phyloP scores from a whole-genome alignment of 2,113 vertebrate genomes.

The Desmodus rotundus region DNA sequence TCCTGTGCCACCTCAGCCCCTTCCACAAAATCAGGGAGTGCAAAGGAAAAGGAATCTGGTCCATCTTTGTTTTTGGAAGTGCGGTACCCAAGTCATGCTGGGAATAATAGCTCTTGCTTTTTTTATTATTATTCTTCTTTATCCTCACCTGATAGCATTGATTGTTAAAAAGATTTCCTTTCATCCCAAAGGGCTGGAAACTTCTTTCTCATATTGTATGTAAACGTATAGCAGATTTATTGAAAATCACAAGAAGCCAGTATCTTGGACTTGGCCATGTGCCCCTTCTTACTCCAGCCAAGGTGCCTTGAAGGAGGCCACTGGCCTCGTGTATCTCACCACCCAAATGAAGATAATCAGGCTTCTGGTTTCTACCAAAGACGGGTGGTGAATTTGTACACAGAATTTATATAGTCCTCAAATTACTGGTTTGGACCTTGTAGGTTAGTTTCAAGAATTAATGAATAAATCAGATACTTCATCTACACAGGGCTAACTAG shows the following conservation, averaged over 20 bases:
- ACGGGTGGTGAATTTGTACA: background rate
- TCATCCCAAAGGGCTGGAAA: background rate
- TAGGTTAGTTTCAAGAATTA: background rate
- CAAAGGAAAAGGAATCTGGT: background rate
- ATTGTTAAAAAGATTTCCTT: background rate
- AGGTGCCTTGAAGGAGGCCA: background rate
- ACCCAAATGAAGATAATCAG: background rate
- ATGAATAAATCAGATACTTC: background rate
- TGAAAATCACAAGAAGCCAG: slow-evolving; percentile 23
- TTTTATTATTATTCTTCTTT: no score
- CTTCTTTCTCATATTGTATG: background rate
- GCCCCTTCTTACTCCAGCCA: background rate
- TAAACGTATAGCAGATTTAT: background rate
- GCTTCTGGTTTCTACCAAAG: background rate
- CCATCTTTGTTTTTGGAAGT: background rate
- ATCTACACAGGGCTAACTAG: background rate
- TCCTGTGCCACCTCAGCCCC: background rate
- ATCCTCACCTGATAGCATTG: no score
- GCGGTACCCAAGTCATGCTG: background rate
- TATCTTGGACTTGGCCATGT: background rate
- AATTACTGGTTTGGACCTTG: background rate
- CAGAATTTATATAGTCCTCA: background rate
- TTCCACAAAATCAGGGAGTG: background rate
- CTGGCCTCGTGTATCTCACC: background rate
- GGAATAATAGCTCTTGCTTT: background rate